phyloP scores from a whole-genome alignment of 1,140 invertebrate species.

The Drosophila malerkotliana region DNA sequence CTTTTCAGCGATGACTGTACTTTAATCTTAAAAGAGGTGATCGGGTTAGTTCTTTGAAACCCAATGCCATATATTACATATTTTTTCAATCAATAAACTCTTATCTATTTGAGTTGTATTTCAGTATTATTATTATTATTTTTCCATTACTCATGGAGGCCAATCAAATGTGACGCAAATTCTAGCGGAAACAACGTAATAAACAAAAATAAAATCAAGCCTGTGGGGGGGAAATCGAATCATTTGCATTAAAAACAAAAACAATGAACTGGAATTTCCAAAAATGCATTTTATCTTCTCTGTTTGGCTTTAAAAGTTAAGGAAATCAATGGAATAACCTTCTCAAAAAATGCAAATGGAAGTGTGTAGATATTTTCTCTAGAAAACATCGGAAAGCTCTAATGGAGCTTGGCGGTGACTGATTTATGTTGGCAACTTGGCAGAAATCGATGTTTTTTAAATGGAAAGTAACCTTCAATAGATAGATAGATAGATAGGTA shows the following conservation, averaged over 20 bases:
- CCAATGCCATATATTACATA: not conserved
- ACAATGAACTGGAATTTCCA: slow-evolving; percentile 25
- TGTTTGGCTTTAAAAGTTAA: slow-evolving; percentile 8
- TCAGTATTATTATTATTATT: not conserved
- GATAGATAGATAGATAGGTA: too few relatives aligned
- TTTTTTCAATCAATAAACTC: slow-evolving; percentile 6
- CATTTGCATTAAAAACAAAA: not conserved
- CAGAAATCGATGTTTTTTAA: not conserved
- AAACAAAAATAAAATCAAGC: slow-evolving; percentile 6
- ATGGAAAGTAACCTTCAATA: too few relatives aligned
- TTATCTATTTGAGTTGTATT: slow-evolving; percentile 29
- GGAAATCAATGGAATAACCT: slow-evolving; percentile 32
- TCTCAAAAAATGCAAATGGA: slow-evolving; percentile 18
- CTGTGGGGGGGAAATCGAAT: not conserved
- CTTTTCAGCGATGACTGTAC: slow-evolving; percentile 31
- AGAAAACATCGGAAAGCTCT: not conserved
- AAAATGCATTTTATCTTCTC: slow-evolving; percentile 14
- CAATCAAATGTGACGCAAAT: slow-evolving; percentile 33
- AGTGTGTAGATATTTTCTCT: not conserved
- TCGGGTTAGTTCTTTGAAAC: slow-evolving; percentile 9
- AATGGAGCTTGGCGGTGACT: slow-evolving; percentile 35
- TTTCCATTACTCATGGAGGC: slow-evolving; percentile 21
- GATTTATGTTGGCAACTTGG: slow-evolving; percentile 28
- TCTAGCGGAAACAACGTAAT: slow-evolving; percentile 20
- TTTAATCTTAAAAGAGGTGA: slow-evolving; percentile 18